Base-by-base conservation (phyloP, 2,797 vertebrate genomes). In the Mormyrops boulengeri region DNA sequence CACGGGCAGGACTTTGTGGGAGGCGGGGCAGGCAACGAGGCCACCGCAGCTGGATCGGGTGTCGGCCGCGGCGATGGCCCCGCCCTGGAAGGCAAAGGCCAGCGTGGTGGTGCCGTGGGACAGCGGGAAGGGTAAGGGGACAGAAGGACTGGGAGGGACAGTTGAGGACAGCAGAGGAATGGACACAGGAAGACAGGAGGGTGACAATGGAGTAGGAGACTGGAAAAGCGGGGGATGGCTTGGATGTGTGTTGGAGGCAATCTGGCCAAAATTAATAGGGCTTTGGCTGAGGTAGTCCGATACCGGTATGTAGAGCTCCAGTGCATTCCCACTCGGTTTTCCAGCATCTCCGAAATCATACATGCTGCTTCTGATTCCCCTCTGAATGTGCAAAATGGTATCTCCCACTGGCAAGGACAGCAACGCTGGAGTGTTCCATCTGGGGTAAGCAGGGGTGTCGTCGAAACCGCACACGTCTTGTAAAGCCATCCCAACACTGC, bases 41-140 rank as follows among this genome's bases (percentile, higher is more conserved):
- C 94, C 94, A 0, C 93, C 93, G 73, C 97, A 97, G 91, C 97
- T 98, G 87, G 97, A 97, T 0, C 97, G 96, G 0, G 97, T 97
- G 91, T 98, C 97, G 0, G 97, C 97, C 0, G 97, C 97, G 0
- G 96, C 97, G 7, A 98, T 92, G 44, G 97, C 96, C 0, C 97
- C 97, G 0, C 96, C 96, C 38, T 95, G 95, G 89, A 97, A 97
- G 50, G 94, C 90, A 91, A 98, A 98, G 7, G 97, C 97, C 89
- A 98, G 93, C 0, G 97, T 98, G 89, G 97, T 98, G 85, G 97
- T 98, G 88, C 97, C 97, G 0, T 98, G 97, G 88, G 95, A 92
- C 91, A 95, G 92, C 8, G 95, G 95, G 53, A 96, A 96, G 2
- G 96, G 96, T 34, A 95, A 91, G 19, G 95, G 93, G 7, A 94